A percentile compares a stretch with the other conserved stretches of the same genome.
Conservation (phyloP, 2,888 invertebrate genomes). For the Disparrhopalites patrizii region DNA sequence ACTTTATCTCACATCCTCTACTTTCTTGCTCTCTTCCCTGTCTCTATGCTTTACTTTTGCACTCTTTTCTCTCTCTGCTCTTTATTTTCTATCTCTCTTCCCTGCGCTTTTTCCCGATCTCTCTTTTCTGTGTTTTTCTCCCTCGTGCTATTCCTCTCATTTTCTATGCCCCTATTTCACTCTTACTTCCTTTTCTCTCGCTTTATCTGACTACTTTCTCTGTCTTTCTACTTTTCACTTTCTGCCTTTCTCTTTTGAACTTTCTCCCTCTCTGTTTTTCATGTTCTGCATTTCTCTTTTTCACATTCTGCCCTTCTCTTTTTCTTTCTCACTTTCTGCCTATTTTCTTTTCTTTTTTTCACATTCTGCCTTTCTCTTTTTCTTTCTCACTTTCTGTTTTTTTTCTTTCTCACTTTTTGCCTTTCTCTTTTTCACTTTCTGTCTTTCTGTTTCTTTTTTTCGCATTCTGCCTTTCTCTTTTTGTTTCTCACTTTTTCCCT, state of each 20-base stretch:
- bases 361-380: neutral
- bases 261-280: too few relatives aligned
- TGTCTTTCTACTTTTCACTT: neutral
- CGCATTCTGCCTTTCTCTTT: neutral
- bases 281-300: neutral
- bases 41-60: neutral
- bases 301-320: neutral
- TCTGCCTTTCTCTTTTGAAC: neutral
- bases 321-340: too few relatives aligned
- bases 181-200: too few relatives aligned
- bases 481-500: neutral
- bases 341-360: too few relatives aligned
- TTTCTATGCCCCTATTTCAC: neutral
- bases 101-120: neutral
- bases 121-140: neutral
- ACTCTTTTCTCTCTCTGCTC: neutral
- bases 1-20: neutral
- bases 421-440: neutral
- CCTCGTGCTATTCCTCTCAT: neutral
- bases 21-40: constrained; percentile 3
- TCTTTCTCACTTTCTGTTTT: neutral
- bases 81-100: neutral
- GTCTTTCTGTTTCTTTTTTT: neutral
- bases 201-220: neutral
- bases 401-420: neutral